These are phyloP conservation scores for Hylia prasina DNA, from an alignment of 2,113 vertebrate species.

Conservation along the genomic window DNA sequence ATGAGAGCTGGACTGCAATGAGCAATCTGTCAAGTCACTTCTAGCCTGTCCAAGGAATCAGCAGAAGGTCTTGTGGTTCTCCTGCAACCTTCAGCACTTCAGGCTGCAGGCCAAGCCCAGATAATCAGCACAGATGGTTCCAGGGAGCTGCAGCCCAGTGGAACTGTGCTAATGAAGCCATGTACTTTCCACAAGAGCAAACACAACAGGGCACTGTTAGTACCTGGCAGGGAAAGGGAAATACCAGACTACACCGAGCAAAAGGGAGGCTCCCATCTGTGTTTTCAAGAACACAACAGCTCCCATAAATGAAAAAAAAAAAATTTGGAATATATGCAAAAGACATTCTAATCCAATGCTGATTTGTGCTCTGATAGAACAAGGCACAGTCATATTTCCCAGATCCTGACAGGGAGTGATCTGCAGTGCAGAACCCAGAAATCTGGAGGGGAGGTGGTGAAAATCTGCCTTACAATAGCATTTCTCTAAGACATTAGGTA, in stretches of 20 bases:
- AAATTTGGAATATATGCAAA: background rate
- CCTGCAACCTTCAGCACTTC: slow-evolving; percentile 30
- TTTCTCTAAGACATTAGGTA: slow-evolving; percentile 1
- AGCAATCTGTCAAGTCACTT: slow-evolving; percentile 21
- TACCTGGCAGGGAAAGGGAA: slow-evolving; percentile 56
- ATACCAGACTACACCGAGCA: slow-evolving; percentile 21
- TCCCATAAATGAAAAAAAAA: background rate
- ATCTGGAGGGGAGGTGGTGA: slow-evolving; percentile 13
- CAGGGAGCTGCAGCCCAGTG: slow-evolving; percentile 42
- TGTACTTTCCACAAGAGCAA: slow-evolving; percentile 61
- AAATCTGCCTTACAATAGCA: slow-evolving; percentile 31
- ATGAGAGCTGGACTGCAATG: background rate
- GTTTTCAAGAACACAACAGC: background rate
- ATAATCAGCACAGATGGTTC: slow-evolving; percentile 56
- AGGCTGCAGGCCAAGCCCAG: slow-evolving; percentile 48
- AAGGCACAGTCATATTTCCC: background rate
- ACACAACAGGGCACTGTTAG: slow-evolving; percentile 55
- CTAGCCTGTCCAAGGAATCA: slow-evolving; percentile 23
- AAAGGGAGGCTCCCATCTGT: slow-evolving; percentile 27
- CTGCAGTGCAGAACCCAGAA: background rate
- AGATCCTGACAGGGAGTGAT: background rate
- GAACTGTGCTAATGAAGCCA: slow-evolving; percentile 57
- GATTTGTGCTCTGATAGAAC: background rate
- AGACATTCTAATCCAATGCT: background rate
- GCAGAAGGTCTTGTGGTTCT: background rate